Base-by-base conservation (phyloP, 2,888 invertebrate species). In the Eurois occulta region DNA sequence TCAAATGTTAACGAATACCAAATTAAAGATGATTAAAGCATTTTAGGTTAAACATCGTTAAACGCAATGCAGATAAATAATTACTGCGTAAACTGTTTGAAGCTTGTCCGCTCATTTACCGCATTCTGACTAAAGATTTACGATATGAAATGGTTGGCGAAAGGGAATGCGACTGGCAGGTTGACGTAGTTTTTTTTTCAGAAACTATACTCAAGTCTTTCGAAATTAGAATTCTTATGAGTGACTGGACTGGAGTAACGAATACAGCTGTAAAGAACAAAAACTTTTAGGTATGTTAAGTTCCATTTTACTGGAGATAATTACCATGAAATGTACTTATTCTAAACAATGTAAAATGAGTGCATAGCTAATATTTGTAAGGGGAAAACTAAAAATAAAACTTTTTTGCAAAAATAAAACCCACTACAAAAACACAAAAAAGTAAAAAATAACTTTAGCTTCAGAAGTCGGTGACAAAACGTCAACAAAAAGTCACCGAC, bases 1-100 rank as follows among this genome's bases (percentile, higher is more conserved):
- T 24, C n/a, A 46, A 64, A 70, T 73, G 48, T 28, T 58, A 28
- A 58, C 38, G 46, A 64, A 62, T 70, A 46, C 35, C 58, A 67
- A 77, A 86, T 78, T 71, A 75, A 41, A 80, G 52, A 35, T 28
- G 72, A 86, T 86, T 81, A 81, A 72, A 62, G 46, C 78, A 85
- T 86, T 85, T 85, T 72, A 86, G 79, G 87, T 79, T 86, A 81
- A 83, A 76, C n/a, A 43, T 71, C 48, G 68, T 64, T 35, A 64
- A 82, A 75, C 52, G 75, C 73, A 74, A 72, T 83, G 78, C 78
- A 78, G 84, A 84, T 75, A 87, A 83, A 85, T 79, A 68, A 68
- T 72, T 77, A 80, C 73, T 67, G 72, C 68, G 72, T 84, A 83
- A 81, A 86, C 58, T 62, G 74, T 86, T 86, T 71, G 77, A 75